Evolutionary conservation across 1,140 invertebrate species (phyloP), one percentile per base, ranked within the genome.

Genomic region (Chrysomallon squamiferum): DNA sequence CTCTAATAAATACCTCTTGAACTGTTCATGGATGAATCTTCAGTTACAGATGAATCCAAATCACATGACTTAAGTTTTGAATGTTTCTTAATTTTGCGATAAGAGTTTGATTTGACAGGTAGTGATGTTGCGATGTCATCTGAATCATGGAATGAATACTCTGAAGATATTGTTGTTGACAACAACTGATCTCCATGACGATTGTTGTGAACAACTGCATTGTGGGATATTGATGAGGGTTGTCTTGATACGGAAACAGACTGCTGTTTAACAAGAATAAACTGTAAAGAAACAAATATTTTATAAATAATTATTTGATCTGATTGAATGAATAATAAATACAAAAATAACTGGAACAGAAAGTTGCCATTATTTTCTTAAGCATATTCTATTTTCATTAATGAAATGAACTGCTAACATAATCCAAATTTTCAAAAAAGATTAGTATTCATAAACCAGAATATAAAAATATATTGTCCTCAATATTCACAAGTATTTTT

Each of bases 1-100:
- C n/a, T n/a, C n/a, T n/a, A n/a, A n/a, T n/a, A n/a, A n/a, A n/a
- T 59, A 72, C 71, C 64, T 64, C 61, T 38, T 62, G 71, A 73
- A 33, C 54, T 67, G 22, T 73, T 67, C n/a, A 18, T 49, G 2
- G 71, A 73, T 7, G 67, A 69, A 27, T 49, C 59, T 52, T 69
- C 71, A 20, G 63, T 66, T 3, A 64, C 47, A 45, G 62, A 65
- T 13, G 59, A 47, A 13, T 65, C 68, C 38, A 66, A 43, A 7
- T 59, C 47, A 1, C 4, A 15, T 20, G 60, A 65, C 27, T 54
- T 45, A 4, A 13, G 25, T 4, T 27, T 13, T n/a, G 62, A 61
- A 22, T 52, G 61, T 45, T 65, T 66, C 20, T 30, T 61, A 38
- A 54, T 29, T 30, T 63, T 66, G 30, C 52, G 25, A 20, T 50